Percentiles rank a stretch among this genome's conserved stretches.
These are phyloP conservation scores for Vulpes lagopus DNA, from an alignment of 2,113 vertebrate species.

Conservation along the genomic window DNA sequence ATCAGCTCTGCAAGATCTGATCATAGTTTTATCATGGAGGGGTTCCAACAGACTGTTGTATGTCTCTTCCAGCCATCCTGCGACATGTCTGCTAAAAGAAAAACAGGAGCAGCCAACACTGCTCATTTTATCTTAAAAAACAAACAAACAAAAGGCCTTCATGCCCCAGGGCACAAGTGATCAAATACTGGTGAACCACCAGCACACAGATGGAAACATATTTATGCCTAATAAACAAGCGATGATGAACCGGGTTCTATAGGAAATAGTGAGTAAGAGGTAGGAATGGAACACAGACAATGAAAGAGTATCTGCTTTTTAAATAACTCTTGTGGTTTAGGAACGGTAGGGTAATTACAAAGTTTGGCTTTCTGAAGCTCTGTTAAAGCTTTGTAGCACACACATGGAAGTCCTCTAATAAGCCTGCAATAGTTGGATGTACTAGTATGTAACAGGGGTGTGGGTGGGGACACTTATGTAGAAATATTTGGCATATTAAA, in stretches of 20 bases:
- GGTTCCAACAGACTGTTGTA: not conserved
- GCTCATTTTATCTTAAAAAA: slow-evolving; percentile 71
- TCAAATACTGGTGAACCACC: slow-evolving; percentile 42
- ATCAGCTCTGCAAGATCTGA: not conserved
- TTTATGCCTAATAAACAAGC: slow-evolving; percentile 75
- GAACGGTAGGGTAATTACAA: not conserved
- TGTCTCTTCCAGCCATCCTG: not conserved
- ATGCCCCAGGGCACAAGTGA: slow-evolving; percentile 73
- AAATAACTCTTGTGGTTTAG: slow-evolving; percentile 53
- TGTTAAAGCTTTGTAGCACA: not conserved
- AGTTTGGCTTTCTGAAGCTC: not conserved
- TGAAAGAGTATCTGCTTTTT: slow-evolving; percentile 47
- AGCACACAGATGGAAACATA: slow-evolving; percentile 75
- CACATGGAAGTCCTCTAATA: not conserved
- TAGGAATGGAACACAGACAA: slow-evolving; percentile 31
- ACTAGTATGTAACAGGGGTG: not conserved
- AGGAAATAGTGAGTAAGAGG: slow-evolving; percentile 72
- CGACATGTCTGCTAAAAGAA: not conserved
- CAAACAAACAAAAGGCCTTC: slow-evolving; percentile 34
- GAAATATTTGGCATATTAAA: not conserved
- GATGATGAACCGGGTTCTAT: slow-evolving; percentile 65
- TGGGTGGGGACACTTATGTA: not conserved
- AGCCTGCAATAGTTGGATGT: too few species aligned
- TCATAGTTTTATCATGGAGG: not conserved
- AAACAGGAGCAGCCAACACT: not conserved